A percentile compares a stretch with the other conserved stretches of the same genome.
phyloP scores from a whole-genome alignment of 2,113 vertebrate genomes.

The Prinia subflava region DNA sequence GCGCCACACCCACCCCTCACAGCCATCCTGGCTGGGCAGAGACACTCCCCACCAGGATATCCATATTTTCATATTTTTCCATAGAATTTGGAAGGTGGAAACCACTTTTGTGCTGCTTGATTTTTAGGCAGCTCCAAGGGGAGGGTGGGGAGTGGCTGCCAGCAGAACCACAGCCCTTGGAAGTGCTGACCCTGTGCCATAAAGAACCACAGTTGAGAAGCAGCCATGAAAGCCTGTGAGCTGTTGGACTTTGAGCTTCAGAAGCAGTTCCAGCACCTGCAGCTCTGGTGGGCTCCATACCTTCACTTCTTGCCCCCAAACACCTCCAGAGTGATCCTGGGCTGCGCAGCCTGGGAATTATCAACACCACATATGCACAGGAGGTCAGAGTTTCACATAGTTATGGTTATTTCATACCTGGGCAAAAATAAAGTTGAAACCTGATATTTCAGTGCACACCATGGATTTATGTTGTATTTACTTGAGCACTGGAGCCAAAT shows the following conservation, averaged over 20 bases:
- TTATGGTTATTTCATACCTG: neutral
- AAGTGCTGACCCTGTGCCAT: rapidly evolving
- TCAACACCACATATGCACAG: rapidly evolving
- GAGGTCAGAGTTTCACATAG: neutral
- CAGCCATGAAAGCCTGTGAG: neutral
- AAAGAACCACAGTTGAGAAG: neutral
- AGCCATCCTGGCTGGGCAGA: neutral
- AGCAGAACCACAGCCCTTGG: neutral
- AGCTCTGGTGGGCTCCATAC: neutral
- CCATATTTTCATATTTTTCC: neutral
- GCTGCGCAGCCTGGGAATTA: neutral
- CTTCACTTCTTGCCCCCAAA: neutral
- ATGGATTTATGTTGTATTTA: neutral
- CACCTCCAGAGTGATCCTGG: neutral
- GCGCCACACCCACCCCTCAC: neutral
- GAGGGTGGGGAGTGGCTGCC: rapidly evolving
- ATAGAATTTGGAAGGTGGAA: neutral
- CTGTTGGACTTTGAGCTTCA: neutral
- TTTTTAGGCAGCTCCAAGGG: neutral
- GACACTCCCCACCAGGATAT: neutral
- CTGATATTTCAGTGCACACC: neutral
- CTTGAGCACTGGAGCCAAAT: neutral
- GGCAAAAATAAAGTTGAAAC: neutral
- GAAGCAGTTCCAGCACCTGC: neutral
- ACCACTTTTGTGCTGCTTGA: rapidly evolving